These are phyloP conservation scores for Pycnonotus jocosus DNA, from an alignment of 2,113 vertebrate genomes.

Conservation along the genomic window DNA sequence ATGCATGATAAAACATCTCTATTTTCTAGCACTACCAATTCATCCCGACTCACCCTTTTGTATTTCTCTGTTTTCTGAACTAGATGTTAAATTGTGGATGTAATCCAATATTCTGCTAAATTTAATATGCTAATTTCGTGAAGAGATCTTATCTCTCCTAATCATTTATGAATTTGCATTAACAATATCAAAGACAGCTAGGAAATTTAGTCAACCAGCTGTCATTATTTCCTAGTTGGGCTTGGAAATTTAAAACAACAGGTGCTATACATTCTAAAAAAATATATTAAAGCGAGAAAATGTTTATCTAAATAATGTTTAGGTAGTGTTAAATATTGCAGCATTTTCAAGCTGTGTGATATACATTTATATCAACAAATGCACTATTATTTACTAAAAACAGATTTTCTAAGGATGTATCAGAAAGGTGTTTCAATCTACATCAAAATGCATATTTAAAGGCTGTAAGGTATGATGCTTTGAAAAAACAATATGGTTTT, in stretches of 20 bases:
- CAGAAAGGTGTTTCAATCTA: neutral
- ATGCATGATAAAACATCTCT: neutral
- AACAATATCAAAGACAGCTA: neutral
- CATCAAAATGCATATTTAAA: neutral
- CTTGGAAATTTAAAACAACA: neutral
- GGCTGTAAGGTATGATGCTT: neutral
- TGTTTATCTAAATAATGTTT: neutral
- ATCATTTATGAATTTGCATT: neutral
- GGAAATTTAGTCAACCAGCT: neutral
- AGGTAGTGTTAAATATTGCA: neutral
- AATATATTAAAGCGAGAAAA: neutral
- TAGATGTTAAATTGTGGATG: neutral
- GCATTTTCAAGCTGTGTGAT: neutral
- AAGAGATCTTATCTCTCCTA: neutral
- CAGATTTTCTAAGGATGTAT: neutral
- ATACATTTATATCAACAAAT: neutral
- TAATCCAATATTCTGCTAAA: neutral
- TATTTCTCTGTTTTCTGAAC: neutral
- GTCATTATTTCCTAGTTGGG: neutral
- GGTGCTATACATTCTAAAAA: neutral
- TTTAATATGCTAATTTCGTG: neutral
- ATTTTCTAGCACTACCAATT: neutral
- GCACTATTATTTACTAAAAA: neutral
- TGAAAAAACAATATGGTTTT: neutral
- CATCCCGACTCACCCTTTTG: neutral